phyloP scores from a whole-genome alignment of 1,140 invertebrate genomes.

The Drusus annulatus region DNA sequence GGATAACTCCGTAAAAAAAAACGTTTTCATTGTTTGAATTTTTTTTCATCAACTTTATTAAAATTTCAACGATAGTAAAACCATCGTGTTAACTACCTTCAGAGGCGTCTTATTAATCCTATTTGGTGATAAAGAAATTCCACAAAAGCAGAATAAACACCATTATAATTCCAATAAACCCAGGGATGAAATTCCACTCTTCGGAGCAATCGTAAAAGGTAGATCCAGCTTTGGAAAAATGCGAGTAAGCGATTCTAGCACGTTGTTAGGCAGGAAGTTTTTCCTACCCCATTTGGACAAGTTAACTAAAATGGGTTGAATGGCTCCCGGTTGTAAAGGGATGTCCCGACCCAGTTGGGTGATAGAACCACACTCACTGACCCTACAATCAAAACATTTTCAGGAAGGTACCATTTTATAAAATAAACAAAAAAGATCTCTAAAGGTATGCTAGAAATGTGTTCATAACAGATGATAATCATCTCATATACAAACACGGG shows the following conservation, averaged over 20 bases:
- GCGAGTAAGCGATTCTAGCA: conserved; percentile 19
- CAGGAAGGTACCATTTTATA: too few species aligned
- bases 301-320: conserved; percentile 13
- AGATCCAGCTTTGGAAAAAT: background rate
- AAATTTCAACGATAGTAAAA: too few species aligned
- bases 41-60: too few species aligned
- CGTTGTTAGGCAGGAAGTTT: conserved; percentile 1
- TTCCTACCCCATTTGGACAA: background rate
- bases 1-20: too few species aligned
- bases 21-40: too few species aligned
- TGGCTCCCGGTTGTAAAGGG: background rate
- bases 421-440: too few species aligned
- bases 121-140: conserved; percentile 1
- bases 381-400: too few species aligned
- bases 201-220: conserved; percentile 8
- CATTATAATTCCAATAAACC: conserved; percentile 22
- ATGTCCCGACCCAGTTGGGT: background rate
- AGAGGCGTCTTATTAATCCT: background rate
- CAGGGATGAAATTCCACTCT: background rate
- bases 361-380: background rate
- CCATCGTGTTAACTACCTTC: too few species aligned
- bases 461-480: too few species aligned
- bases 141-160: conserved; percentile 4
- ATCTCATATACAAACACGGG: too few species aligned
- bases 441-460: too few species aligned